phyloP scores from a whole-genome alignment of 1,140 invertebrate species.

The Drosophila erecta region DNA sequence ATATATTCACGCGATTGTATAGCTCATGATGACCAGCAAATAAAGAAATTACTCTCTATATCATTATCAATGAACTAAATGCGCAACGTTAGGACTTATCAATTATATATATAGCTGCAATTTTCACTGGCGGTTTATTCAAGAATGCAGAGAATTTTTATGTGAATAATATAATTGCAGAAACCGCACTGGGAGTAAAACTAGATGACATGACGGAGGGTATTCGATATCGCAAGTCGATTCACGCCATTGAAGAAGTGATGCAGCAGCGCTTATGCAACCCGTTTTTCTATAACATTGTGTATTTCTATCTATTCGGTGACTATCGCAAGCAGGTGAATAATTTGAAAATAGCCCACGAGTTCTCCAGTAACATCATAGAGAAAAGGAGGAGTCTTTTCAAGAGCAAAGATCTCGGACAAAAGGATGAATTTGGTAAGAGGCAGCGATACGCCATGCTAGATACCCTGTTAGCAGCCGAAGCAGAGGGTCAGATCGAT shows the following conservation, averaged over 20 bases:
- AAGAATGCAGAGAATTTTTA: not conserved
- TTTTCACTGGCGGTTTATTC: not conserved
- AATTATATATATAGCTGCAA: not conserved
- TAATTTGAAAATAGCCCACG: conserved; percentile 60
- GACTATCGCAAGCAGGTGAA: conserved; percentile 45
- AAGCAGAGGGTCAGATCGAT: conserved; percentile 85
- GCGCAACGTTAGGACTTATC: no score
- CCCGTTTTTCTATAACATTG: conserved; percentile 51
- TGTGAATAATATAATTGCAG: conserved; percentile 80
- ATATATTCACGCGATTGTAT: not conserved
- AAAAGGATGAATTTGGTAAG: conserved; percentile 39
- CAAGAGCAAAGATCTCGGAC: not conserved
- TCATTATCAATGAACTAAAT: not conserved
- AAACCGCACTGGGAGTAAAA: conserved; percentile 92
- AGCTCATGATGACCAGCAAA: conserved; percentile 14
- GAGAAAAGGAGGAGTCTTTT: conserved; percentile 50
- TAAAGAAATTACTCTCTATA: not conserved
- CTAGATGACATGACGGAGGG: conserved; percentile 63
- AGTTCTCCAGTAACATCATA: conserved; percentile 77
- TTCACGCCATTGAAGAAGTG: conserved; percentile 60
- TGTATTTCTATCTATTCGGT: conserved; percentile 60
- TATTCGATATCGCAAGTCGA: conserved; percentile 60
- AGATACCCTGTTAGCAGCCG: conserved; percentile 89
- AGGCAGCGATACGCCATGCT: conserved; percentile 90
- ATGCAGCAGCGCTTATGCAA: conserved; percentile 60